phyloP scores from a whole-genome alignment of 2,113 vertebrate genomes.

The Muscicapa adusta region DNA sequence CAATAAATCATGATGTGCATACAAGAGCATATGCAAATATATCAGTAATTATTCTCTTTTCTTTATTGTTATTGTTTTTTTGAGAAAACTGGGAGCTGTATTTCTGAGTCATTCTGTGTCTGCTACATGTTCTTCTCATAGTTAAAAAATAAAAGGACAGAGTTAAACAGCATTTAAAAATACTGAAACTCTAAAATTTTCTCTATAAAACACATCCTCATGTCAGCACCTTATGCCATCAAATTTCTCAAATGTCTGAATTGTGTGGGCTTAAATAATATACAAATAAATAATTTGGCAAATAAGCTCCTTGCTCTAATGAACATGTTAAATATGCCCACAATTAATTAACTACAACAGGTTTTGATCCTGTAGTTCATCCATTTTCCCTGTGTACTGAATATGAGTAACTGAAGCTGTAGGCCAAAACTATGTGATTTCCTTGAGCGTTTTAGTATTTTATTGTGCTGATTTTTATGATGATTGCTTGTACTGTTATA shows the following conservation, averaged over 20 bases:
- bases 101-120: background rate
- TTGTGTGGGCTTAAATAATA: background rate
- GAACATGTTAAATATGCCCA: background rate
- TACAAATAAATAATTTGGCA: background rate
- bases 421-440: background rate
- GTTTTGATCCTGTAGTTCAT: background rate
- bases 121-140: background rate
- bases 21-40: background rate
- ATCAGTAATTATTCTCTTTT: background rate
- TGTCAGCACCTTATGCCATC: background rate
- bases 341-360: background rate
- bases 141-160: background rate
- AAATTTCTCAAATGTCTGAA: background rate
- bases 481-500: background rate
- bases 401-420: background rate
- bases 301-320: background rate
- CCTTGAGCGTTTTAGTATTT: background rate
- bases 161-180: background rate
- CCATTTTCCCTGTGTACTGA: background rate
- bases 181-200: background rate
- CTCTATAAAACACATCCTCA: background rate
- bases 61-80: background rate
- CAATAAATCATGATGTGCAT: background rate
- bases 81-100: background rate
- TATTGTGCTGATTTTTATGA: background rate